Base-by-base conservation (phyloP, 2,888 invertebrate species). In the Malthinus seriepunctatus region DNA sequence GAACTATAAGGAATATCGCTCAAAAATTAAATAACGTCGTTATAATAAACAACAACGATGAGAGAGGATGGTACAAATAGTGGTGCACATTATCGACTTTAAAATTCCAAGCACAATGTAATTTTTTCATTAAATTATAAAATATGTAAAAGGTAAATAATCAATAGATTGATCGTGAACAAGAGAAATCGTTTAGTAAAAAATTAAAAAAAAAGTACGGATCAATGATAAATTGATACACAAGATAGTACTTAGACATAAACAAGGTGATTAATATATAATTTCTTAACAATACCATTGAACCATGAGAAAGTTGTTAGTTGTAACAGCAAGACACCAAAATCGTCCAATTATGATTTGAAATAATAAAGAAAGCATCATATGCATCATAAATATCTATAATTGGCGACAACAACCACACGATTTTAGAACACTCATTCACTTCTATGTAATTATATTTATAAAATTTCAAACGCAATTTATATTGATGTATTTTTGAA, bases 401-500 rank as follows among this genome's bases (percentile, higher is more conserved):
- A 72, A 72, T 72, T 70, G 72, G 69, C 64, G 58, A 65, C 66
- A 69, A 68, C 69, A 69, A 71, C 69, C 67, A 69, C 68, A 69
- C 67, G 65, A 68, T 69, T 68, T 60, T 59, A 63, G 66, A 66
- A 60, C 67, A 59, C 66, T 69, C 69, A 66, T 65, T 69, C 69
- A 67, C 67, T 68, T 69, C 63, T 61, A 59, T 68, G 69, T 72
- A 71, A 73, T 74, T 72, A 72, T 71, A 71, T 71, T 73, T 70
- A 69, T 71, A 71, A 73, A 71, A 69, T 68, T 70, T 66, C 69
- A 65, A 71, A 71, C 66, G 71, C 71, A 73, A 73, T 73, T 72
- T 73, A 72, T 71, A 72, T 71, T 71, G 71, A 71, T 72, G 72
- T 69, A 70, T 70, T 73, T 68, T 67, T 69, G 72, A 71, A 71